phyloP scores from a whole-genome alignment of 2,113 vertebrate species.

The Lasiurus borealis region DNA sequence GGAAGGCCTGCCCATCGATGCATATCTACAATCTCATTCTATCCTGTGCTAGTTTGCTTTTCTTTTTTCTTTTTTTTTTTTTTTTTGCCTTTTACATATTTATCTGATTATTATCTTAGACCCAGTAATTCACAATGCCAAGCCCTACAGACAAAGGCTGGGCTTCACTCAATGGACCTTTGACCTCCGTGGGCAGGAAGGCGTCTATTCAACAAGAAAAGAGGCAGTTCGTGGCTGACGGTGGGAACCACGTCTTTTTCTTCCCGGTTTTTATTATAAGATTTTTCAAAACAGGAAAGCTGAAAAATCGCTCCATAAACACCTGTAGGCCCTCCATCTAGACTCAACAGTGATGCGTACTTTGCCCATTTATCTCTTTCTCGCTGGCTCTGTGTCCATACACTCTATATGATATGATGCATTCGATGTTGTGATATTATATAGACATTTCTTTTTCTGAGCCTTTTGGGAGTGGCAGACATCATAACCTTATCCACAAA shows the following conservation, averaged over 20 bases:
- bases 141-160: neutral
- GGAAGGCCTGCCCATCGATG: neutral
- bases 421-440: too few species aligned
- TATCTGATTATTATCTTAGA: neutral
- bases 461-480: neutral
- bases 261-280: neutral
- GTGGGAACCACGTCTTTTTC: neutral
- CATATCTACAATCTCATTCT: too few species aligned
- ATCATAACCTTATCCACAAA: neutral
- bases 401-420: neutral
- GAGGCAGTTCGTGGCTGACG: neutral
- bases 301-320: neutral
- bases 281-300: slow-evolving; percentile 40
- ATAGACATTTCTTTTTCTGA: neutral
- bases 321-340: neutral
- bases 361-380: neutral
- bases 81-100: neutral
- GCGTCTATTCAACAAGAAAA: neutral
- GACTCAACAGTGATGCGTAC: neutral
- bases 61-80: neutral
- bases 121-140: neutral
- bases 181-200: neutral
- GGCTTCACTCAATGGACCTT: neutral
- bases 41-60: too few species aligned
- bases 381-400: neutral